Conservation (phyloP, 2,797 vertebrate genomes). For the Anableps anableps region DNA sequence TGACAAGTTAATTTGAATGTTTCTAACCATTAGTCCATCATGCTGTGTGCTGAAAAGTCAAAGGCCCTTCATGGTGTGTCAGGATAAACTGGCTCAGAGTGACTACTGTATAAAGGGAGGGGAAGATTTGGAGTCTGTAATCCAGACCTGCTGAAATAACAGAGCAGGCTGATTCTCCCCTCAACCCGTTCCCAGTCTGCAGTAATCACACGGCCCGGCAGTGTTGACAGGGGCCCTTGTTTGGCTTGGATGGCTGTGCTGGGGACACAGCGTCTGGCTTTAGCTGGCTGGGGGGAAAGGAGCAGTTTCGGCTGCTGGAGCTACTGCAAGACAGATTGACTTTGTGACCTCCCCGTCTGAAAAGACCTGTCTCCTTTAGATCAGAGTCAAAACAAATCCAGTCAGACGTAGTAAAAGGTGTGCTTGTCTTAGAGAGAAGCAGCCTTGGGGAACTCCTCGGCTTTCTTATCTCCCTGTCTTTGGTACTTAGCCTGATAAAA, state of each 20-base stretch:
- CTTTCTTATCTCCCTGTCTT: conserved; percentile 43
- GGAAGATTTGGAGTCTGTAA: conserved; percentile 67
- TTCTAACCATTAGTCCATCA: conserved; percentile 11
- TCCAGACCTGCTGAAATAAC: conserved; percentile 79
- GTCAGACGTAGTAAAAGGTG: conserved; percentile 23
- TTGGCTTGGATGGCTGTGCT: conserved; percentile 69
- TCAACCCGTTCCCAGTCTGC: conserved; percentile 64
- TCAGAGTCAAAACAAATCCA: conserved; percentile 31
- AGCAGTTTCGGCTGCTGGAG: background rate
- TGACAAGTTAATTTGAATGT: conserved; percentile 8
- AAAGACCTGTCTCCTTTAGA: conserved; percentile 30
- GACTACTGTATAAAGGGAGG: conserved; percentile 69
- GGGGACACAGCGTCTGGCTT: conserved; percentile 67
- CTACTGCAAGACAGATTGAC: conserved; percentile 45
- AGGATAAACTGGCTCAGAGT: conserved; percentile 63
- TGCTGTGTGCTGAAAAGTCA: conserved; percentile 48
- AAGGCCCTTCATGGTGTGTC: conserved; percentile 47
- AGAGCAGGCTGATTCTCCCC: conserved; percentile 59
- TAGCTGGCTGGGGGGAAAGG: conserved; percentile 6
- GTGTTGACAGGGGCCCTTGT: conserved; percentile 73
- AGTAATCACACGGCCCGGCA: conserved; percentile 66
- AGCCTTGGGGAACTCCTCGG: conserved; percentile 25
- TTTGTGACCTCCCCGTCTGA: conserved; percentile 48
- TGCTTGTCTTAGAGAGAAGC: conserved; percentile 19
- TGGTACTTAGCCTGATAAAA: conserved; percentile 57